A percentile compares a stretch with the other conserved stretches of the same genome.
phyloP scores from a whole-genome alignment of 2,113 vertebrate species.

The Labeo catla region DNA sequence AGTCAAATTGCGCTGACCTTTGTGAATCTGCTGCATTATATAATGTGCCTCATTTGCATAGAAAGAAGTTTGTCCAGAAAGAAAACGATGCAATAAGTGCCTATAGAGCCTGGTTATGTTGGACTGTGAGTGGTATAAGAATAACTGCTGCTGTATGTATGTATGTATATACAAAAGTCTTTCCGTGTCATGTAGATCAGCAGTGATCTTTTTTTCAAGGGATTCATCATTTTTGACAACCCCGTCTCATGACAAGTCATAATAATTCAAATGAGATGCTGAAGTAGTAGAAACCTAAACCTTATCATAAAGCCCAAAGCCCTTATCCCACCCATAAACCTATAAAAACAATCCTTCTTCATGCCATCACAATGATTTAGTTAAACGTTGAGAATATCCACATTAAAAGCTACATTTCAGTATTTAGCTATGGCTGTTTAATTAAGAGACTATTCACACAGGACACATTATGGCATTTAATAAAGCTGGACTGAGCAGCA shows the following conservation, averaged over 20 bases:
- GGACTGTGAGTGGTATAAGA: neutral
- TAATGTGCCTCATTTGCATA: neutral
- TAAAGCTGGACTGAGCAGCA: neutral
- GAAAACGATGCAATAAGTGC: neutral
- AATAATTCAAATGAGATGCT: neutral
- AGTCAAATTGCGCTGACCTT: neutral
- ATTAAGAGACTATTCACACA: neutral
- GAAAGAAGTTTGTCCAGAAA: neutral
- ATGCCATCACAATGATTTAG: neutral
- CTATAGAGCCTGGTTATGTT: neutral
- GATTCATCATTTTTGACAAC: neutral
- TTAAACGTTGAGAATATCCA: neutral
- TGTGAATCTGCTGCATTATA: neutral
- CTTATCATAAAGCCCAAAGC: too few relatives aligned
- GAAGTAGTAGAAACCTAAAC: neutral
- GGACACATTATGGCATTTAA: neutral
- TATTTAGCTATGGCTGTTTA: neutral
- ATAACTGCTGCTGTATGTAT: neutral
- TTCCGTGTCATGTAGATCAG: neutral
- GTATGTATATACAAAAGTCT: neutral
- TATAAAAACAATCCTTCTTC: too few relatives aligned
- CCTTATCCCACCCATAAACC: too few relatives aligned
- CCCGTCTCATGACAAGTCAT: neutral
- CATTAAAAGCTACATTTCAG: neutral
- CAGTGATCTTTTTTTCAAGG: neutral